phyloP scores from a whole-genome alignment of 1,140 invertebrate genomes.

The Aphelenchoides fujianensis region DNA sequence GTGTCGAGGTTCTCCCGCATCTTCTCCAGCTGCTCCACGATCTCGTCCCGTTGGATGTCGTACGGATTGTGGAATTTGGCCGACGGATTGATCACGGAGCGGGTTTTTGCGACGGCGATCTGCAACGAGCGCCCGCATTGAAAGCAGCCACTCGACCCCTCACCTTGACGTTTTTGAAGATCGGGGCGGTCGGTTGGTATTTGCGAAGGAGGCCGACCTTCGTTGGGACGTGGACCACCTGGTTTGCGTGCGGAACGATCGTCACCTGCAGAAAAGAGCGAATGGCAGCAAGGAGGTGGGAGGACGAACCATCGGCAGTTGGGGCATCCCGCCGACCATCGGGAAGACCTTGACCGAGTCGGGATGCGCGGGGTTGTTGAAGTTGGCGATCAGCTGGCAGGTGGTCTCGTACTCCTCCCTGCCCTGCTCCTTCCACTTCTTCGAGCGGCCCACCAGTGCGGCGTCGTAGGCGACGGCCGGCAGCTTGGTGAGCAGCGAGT shows the following conservation, averaged over 20 bases:
- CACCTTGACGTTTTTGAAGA: slow-evolving; percentile 58
- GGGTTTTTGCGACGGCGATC: slow-evolving; percentile 10
- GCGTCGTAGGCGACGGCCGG: slow-evolving; percentile 88
- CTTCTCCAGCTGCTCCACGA: slow-evolving; percentile 84
- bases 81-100: slow-evolving; percentile 29
- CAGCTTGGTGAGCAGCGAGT: slow-evolving; percentile 80
- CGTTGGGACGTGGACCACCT: background rate
- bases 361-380: background rate
- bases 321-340: background rate
- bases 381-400: slow-evolving; percentile 35
- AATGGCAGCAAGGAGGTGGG: background rate
- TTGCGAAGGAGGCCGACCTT: slow-evolving; percentile 6
- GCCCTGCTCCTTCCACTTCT: slow-evolving; percentile 80
- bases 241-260: too few relatives aligned
- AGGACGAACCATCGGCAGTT: background rate
- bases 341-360: background rate
- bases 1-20: slow-evolving; percentile 93
- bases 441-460: slow-evolving; percentile 82
- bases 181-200: slow-evolving; percentile 3
- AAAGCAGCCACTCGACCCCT: slow-evolving; percentile 49
- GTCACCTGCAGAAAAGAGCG: slow-evolving; percentile 3
- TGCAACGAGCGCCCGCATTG: background rate
- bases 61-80: slow-evolving; percentile 87
- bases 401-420: slow-evolving; percentile 35
- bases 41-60: slow-evolving; percentile 80